A percentile compares a stretch with the other conserved stretches of the same genome.
These are phyloP conservation scores for Arenaria interpres DNA, from an alignment of 2,113 vertebrate species.

Conservation along the genomic window DNA sequence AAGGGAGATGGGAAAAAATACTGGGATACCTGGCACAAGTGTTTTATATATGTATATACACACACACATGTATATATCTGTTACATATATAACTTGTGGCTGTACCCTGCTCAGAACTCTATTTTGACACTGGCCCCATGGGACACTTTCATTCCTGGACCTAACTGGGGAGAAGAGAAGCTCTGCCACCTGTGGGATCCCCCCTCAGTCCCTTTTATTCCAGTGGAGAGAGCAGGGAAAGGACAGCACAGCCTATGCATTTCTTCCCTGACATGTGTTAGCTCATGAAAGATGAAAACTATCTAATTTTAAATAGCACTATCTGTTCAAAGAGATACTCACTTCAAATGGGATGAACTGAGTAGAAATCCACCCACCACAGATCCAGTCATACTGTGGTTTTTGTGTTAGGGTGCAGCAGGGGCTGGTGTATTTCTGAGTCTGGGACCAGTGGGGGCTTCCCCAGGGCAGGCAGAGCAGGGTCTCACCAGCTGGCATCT, in stretches of 20 bases:
- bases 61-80: accelerated
- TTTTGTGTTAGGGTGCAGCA: neutral
- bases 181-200: neutral
- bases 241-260: neutral
- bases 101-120: neutral
- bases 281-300: neutral
- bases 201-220: neutral
- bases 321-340: neutral
- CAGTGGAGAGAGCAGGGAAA: neutral
- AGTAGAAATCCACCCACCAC: neutral
- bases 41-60: neutral
- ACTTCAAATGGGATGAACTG: neutral
- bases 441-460: neutral
- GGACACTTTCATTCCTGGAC: neutral
- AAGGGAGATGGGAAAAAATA: neutral
- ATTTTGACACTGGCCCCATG: neutral
- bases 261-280: neutral
- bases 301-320: neutral
- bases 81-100: neutral
- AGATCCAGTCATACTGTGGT: accelerated
- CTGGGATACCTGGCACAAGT: neutral
- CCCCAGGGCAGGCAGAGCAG: neutral
- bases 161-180: neutral
- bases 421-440: neutral
- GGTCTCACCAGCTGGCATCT: accelerated